These are phyloP conservation scores for Suncus etruscus DNA, from an alignment of 2,113 vertebrate genomes.

Conservation along the genomic window DNA sequence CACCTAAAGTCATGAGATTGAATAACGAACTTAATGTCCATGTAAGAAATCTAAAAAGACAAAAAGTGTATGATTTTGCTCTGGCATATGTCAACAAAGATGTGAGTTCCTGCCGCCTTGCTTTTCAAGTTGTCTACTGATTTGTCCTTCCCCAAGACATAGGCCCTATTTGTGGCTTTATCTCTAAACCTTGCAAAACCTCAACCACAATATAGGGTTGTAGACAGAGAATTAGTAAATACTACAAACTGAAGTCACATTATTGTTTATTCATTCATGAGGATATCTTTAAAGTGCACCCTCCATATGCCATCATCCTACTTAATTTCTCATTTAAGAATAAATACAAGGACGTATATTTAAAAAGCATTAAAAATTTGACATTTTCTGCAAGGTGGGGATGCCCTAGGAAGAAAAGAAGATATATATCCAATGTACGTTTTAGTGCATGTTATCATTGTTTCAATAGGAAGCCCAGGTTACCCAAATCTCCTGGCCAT, in stretches of 20 bases:
- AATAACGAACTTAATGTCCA: no score
- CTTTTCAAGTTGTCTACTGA: accelerated
- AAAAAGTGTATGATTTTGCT: accelerated
- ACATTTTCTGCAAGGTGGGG: accelerated
- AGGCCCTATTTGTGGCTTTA: accelerated
- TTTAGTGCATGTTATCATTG: not conserved
- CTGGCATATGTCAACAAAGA: accelerated
- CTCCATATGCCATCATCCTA: accelerated
- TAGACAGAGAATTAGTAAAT: accelerated
- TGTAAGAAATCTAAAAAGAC: accelerated
- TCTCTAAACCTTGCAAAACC: not conserved
- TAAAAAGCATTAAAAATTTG: not conserved
- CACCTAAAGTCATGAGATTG: not conserved
- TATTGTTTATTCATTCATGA: accelerated
- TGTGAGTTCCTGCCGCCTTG: accelerated
- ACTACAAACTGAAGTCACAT: accelerated
- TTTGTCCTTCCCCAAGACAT: not conserved
- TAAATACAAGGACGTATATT: no score
- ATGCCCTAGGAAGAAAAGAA: no score
- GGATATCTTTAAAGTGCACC: not conserved
- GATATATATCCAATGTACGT: not conserved
- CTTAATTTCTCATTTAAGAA: not conserved
- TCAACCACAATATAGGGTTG: accelerated
- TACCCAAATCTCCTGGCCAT: no score
- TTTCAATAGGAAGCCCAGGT: no score